These are phyloP conservation scores for Drosophila anceps DNA, from an alignment of 2,888 invertebrate genomes.

Conservation along the genomic window DNA sequence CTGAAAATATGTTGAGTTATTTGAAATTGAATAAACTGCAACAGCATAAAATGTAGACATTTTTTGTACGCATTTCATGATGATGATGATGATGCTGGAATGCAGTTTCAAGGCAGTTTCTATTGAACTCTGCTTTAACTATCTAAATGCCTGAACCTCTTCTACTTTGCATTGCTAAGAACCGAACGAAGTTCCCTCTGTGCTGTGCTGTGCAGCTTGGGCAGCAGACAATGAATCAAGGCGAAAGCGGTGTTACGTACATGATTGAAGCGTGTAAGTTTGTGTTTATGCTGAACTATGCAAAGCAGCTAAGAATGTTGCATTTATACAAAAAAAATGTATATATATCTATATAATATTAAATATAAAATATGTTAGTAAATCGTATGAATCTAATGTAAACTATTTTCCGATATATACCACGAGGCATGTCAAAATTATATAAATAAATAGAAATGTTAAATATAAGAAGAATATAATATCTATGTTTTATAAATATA, in stretches of 20 bases:
- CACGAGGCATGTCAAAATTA: too few species aligned
- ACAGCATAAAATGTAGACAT: neutral
- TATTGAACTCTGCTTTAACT: neutral
- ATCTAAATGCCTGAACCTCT: too few species aligned
- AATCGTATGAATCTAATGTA: too few species aligned
- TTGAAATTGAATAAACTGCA: neutral
- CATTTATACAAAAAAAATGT: too few species aligned
- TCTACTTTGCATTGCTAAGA: neutral
- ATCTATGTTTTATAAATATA: too few species aligned
- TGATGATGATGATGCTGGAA: neutral
- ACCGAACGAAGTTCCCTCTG: neutral
- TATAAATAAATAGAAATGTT: too few species aligned
- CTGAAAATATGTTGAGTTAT: neutral
- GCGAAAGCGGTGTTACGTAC: neutral
- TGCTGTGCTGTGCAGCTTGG: neutral
- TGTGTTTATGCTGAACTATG: too few species aligned
- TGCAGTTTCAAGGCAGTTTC: neutral
- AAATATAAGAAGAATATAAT: too few species aligned
- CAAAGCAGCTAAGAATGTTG: too few species aligned
- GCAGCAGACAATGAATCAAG: neutral
- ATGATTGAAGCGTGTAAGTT: neutral
- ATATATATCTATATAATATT: too few species aligned
- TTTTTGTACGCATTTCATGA: neutral
- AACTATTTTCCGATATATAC: too few species aligned
- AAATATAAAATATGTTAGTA: too few species aligned